Evolutionary conservation across 2,113 vertebrate species (phyloP).

Genomic region (Triplophysa siluroides): DNA sequence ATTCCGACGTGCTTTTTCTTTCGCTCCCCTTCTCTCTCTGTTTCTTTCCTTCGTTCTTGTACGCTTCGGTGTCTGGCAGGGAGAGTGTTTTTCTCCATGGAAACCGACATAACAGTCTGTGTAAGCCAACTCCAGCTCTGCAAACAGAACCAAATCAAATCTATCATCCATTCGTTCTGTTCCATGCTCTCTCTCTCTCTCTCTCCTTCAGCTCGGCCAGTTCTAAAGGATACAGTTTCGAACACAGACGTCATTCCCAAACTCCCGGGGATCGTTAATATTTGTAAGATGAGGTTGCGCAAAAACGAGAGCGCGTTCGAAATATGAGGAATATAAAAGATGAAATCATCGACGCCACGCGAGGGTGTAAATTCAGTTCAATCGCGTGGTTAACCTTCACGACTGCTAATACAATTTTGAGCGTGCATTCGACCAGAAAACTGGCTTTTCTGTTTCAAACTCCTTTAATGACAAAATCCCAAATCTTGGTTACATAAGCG

Average conservation of each 20-base stretch:
- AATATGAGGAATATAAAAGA: slow-evolving; percentile 30
- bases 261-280: slow-evolving; percentile 36
- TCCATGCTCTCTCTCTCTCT: slow-evolving; percentile 31
- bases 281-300: slow-evolving; percentile 39
- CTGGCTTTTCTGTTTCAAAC: slow-evolving; percentile 14
- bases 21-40: slow-evolving; percentile 30
- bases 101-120: slow-evolving; percentile 82
- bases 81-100: slow-evolving; percentile 77
- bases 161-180: slow-evolving; percentile 54
- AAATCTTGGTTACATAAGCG: slow-evolving; percentile 48
- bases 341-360: slow-evolving; percentile 34
- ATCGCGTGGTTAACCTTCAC: slow-evolving; percentile 37
- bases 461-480: slow-evolving; percentile 29
- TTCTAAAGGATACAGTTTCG: slow-evolving; percentile 39
- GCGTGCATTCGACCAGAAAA: slow-evolving; percentile 36
- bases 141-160: slow-evolving; percentile 69
- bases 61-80: slow-evolving; percentile 66
- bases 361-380: slow-evolving; percentile 43
- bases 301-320: slow-evolving; percentile 7
- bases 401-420: slow-evolving; percentile 41
- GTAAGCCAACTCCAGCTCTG: slow-evolving; percentile 72
- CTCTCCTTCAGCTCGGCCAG: slow-evolving; percentile 35
- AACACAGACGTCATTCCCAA: slow-evolving; percentile 47
- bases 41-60: slow-evolving; percentile 41
- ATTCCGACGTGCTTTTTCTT: slow-evolving; percentile 24